Base-by-base conservation (phyloP, 2,888 invertebrate species). In the Pandemis cinnamomeana region DNA sequence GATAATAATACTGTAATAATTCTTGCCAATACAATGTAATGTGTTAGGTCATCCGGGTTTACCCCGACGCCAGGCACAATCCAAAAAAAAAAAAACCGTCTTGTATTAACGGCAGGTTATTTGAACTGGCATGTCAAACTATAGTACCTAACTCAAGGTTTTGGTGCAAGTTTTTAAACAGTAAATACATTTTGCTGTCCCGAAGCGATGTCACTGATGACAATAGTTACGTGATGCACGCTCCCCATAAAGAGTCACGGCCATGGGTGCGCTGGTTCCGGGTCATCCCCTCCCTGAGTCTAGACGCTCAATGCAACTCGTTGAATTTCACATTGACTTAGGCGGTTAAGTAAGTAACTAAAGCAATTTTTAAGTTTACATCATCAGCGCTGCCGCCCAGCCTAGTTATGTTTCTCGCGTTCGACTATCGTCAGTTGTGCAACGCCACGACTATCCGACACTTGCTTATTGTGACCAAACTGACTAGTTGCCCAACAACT, bases 321-420 rank as follows among this genome's bases (percentile, higher is more conserved):
- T 86, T 85, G 82, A 89, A 89, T 92, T 92, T 90, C 91, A 91
- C 91, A 91, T 91, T 87, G 86, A 87, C 87, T 84, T 86, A 83
- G 82, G 86, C 80, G 87, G 91, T 91, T 92, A 92, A 92, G 92
- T 92, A 92, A 91, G 91, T 92, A 91, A 92, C 85, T 92, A 92
- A 92, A 91, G 92, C 92, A 93, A 92, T 94, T 94, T 93, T 93
- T 91, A 89, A 90, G 91, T 93, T 94, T 94, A 94, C 93, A 90
- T 94, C 93, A 94, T 85, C 91, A 86, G 81, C 86, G 81, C 84
- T 85, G 88, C 89, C 87, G 89, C 88, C 90, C 91, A 92, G 93
- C 93, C 93, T 91, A 93, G 93, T 93, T 93, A 91, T 91, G 91
- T 92, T 92, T 93, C 93, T 92, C 93, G 93, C 90, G 91, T 90